phyloP scores from a whole-genome alignment of 2,113 vertebrate species.

The Mormoops blainvillei region DNA sequence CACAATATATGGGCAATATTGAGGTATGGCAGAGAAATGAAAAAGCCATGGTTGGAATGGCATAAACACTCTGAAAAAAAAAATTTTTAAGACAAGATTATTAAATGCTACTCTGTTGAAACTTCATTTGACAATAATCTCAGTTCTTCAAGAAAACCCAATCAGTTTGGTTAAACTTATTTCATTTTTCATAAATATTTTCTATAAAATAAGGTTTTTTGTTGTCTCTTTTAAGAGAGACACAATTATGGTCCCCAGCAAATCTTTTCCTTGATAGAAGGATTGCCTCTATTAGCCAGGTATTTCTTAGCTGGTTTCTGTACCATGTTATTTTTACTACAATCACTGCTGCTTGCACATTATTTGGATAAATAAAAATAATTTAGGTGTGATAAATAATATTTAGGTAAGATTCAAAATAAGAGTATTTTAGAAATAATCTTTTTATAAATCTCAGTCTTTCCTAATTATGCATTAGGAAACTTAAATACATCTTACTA shows the following conservation, averaged over 20 bases:
- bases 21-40: conserved; percentile 98
- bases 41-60: conserved; percentile 98
- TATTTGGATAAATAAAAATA: conserved; percentile 25
- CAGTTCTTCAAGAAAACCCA: background rate
- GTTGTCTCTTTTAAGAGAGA: background rate
- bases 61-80: conserved; percentile 91
- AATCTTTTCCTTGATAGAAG: background rate
- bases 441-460: background rate
- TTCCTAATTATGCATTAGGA: background rate
- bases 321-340: background rate
- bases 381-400: background rate
- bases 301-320: conserved; percentile 1
- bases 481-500: conserved; percentile 16
- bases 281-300: background rate
- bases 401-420: conserved; percentile 14
- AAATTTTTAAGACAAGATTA: background rate
- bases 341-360: background rate
- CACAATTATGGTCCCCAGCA: background rate
- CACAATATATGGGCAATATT: conserved; percentile 95
- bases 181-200: conserved; percentile 5
- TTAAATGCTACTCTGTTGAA: conserved; percentile 29
- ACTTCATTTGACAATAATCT: conserved; percentile 20
- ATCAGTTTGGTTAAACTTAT: background rate
- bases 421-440: background rate
- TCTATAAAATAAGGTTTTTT: background rate